Evolutionary conservation across 1,140 invertebrate species (phyloP), one percentile per base, ranked within the genome.

Genomic region (Drosophila neocordata): DNA sequence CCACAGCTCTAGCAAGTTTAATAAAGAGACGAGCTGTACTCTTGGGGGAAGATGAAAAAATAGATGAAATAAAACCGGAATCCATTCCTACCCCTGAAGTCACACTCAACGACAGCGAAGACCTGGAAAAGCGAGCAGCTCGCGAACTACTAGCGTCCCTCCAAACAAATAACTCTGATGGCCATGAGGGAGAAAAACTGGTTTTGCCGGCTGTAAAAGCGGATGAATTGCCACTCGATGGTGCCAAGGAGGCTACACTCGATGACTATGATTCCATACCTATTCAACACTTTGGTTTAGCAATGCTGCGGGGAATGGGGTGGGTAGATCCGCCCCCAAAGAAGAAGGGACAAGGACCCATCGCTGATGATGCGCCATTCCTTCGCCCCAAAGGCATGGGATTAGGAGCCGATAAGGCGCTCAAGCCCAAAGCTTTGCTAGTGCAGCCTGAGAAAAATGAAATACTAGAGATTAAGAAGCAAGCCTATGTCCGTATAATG

Each of bases 241-340:
- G 94, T 3, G 93, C 94, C 66, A 93, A 93, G 91, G 94, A 95
- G 94, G 94, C 96, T 15, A 95, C 95, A 4, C 87, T 97, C 34
- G 96, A 97, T 72, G 97, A 99, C 93, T 99, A 99, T 93, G 97
- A 98, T 83, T 93, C 94, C 76, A 94, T 98, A 56, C 98, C 98
- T 1, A 95, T 99, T 52, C 94, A 95, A 90, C 94, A 96, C 52
- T 99, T 95, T 95, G 98, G 98, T 6, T 73, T 97, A 79, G 98
- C 98, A 4, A 96, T 99, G 95, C 92, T 99, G 12, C 92, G 97
- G 79, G 98, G 98, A 35, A 99, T 99, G 98, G 98, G 98, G 0
- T 99, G 97, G 97, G 94, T 75, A 2, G 91, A 92, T 56, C 88
- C 89, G 12, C 71, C 94, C 92, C 77, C 81, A 0, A 31, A 94